Base-by-base conservation (phyloP, 1,140 invertebrate species). In the Sitobion miscanthi region DNA sequence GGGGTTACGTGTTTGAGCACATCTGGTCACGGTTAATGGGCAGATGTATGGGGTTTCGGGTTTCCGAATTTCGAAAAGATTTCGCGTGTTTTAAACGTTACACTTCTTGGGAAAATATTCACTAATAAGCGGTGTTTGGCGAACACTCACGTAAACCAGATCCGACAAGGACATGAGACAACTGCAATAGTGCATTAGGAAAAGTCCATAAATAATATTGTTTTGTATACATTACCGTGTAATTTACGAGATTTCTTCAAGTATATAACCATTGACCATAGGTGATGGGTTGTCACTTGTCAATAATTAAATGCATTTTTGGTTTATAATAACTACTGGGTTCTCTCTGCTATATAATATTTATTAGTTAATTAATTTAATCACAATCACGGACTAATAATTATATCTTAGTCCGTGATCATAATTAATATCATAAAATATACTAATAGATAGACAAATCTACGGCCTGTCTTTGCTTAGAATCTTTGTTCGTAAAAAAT, bases 11-110 rank as follows among this genome's bases (percentile, higher is more conserved):
- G 49, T 54, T 89, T 23, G 30, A 52, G 1, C 49, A 93, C 91
- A 93, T 93, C 45, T 93, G 91, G 91, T 85, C 49, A 54, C 47
- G 77, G 77, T 93, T 93, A 85, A 69, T 69, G 49, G 77, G n/a
- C 91, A 86, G 91, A 93, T 93, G 91, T 86, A 85, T 17, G 82
- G 42, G 20, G 91, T 93, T 83, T 93, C 91, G 38, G 77, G 91
- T 93, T 93, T 93, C 91, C 35, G 38, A 93, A 85, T 86, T 86
- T 93, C 25, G 35, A 85, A 93, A 86, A 85, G 47, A 93, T 93
- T 93, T 93, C 25, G 91, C 91, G 47, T 92, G 62, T 91, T 91
- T 52, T 82, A 91, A 91, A 83, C 38, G 47, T n/a, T 93, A 85
- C 47, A 52, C 47, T 30, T 85, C n/a, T 85, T 92, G 69, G 62